Evolutionary conservation across 2,888 invertebrate species (phyloP).

Genomic region (Acronicta leporina): DNA sequence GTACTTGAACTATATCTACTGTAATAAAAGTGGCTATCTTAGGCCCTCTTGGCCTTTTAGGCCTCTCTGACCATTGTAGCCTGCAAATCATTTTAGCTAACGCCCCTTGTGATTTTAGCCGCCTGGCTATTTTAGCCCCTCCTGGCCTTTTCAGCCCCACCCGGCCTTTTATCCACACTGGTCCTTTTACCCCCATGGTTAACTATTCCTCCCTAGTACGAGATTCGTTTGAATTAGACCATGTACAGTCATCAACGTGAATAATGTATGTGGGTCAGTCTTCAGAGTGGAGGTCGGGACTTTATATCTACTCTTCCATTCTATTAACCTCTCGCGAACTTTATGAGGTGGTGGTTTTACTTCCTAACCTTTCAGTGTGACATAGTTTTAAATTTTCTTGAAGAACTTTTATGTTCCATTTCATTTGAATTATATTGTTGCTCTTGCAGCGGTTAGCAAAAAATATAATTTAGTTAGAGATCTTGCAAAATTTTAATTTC

Average conservation of each 20-base stretch:
- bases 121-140: no score
- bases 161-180: no score
- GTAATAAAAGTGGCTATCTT: no score
- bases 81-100: no score
- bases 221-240: conserved; percentile 34
- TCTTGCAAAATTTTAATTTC: no score
- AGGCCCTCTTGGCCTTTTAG: no score
- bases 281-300: conserved; percentile 2
- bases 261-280: conserved; percentile 13
- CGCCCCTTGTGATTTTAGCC: no score
- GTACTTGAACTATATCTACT: no score
- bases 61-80: no score
- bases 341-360: conserved; percentile 16
- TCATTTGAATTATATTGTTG: not conserved
- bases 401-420: not conserved
- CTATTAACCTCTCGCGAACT: conserved; percentile 6
- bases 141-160: no score
- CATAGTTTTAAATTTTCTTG: not conserved
- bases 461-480: no score
- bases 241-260: conserved; percentile 21
- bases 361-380: conserved; percentile 2
- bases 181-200: not conserved
- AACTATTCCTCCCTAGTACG: conserved; percentile 30
- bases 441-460: not conserved
- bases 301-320: conserved; percentile 10